phyloP scores from a whole-genome alignment of 2,797 vertebrate species.

The Spea hammondii region DNA sequence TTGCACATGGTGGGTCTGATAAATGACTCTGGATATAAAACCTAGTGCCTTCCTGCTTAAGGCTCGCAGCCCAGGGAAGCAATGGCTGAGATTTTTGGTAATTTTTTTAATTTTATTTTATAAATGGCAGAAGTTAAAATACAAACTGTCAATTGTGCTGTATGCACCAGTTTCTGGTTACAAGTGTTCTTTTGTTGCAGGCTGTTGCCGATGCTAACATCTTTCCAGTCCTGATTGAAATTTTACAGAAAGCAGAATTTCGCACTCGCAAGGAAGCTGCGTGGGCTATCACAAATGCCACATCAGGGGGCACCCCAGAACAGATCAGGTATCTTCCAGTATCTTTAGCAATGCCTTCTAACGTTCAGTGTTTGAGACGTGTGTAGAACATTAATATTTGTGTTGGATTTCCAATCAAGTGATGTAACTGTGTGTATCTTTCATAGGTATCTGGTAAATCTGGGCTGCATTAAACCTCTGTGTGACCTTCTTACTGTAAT shows the following conservation, averaged over 20 bases:
- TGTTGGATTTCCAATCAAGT: not conserved
- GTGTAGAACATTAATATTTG: no score
- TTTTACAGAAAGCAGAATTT: conserved; percentile 96
- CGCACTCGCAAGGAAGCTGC: conserved; percentile 96
- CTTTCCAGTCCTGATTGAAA: conserved; percentile 95
- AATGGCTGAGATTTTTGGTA: no score
- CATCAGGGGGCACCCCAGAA: conserved; percentile 91
- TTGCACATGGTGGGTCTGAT: no score
- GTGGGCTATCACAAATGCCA: conserved; percentile 98
- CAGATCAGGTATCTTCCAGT: conserved; percentile 82
- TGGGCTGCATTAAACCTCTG: conserved; percentile 94
- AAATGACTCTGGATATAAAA: no score
- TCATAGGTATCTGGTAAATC: conserved; percentile 87
- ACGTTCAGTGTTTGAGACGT: no score
- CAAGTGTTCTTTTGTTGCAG: conserved; percentile 60
- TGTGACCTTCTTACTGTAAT: conserved; percentile 96
- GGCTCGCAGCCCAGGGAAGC: no score
- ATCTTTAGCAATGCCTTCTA: no score
- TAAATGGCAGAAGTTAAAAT: no score
- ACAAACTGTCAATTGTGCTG: no score
- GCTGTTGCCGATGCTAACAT: conserved; percentile 97
- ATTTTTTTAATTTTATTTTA: no score
- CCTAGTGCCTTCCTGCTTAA: no score
- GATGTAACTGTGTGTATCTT: conserved; percentile 20
- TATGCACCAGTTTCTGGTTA: not conserved